phyloP scores from a whole-genome alignment of 2,888 invertebrate species.

The Nasonovia ribisnigri region DNA sequence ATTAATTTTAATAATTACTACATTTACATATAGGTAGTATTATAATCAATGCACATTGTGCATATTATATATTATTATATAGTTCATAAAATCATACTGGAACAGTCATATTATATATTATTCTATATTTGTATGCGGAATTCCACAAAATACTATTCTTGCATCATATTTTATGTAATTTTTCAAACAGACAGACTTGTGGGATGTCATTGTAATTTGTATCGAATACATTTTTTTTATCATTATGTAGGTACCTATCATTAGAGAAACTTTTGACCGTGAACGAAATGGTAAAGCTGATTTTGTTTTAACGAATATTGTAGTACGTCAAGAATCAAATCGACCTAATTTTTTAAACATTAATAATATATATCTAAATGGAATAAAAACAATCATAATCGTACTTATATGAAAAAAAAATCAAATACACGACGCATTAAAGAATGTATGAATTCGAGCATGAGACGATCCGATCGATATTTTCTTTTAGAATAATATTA shows the following conservation, averaged over 20 bases:
- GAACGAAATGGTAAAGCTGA: background rate
- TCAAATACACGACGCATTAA: background rate
- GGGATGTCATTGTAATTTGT: background rate
- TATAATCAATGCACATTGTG: background rate
- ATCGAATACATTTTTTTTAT: no score
- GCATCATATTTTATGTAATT: background rate
- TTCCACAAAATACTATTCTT: background rate
- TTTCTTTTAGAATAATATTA: constrained; percentile 15
- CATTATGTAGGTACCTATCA: background rate
- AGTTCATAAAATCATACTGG: no score
- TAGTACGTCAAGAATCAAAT: background rate
- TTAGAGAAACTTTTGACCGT: no score
- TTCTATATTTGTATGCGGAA: background rate
- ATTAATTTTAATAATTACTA: background rate
- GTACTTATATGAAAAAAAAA: background rate
- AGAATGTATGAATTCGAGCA: background rate
- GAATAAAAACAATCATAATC: background rate
- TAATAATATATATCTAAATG: background rate
- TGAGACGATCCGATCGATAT: background rate
- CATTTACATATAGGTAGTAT: background rate
- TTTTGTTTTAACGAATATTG: background rate
- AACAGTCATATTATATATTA: background rate
- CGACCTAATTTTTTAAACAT: no score
- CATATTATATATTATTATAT: background rate
- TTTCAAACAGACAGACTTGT: background rate